phyloP scores from a whole-genome alignment of 2,888 invertebrate species.

The Eristalis arbustorum region DNA sequence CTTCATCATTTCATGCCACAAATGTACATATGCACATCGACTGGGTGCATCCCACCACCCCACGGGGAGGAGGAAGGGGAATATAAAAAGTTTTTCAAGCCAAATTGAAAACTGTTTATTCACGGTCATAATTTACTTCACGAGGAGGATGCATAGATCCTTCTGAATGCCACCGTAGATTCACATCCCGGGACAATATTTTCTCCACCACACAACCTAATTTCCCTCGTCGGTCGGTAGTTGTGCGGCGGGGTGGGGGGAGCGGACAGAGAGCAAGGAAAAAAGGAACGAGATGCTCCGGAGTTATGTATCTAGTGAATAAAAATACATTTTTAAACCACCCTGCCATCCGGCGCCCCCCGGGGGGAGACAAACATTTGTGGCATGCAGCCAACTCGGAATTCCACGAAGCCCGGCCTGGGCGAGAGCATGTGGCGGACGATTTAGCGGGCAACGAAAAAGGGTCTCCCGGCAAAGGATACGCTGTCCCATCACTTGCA shows the following conservation, averaged over 20 bases:
- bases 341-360: conserved; percentile 10
- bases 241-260: background rate
- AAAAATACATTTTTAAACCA: conserved; percentile 58
- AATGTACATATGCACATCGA: background rate
- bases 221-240: too few species aligned
- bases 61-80: background rate
- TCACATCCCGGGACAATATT: conserved; percentile 56
- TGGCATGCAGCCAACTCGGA: conserved; percentile 67
- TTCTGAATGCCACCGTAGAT: conserved; percentile 47
- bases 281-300: conserved; percentile 27
- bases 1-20: too few species aligned
- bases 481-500: conserved; percentile 49
- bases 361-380: conserved; percentile 51
- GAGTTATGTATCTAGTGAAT: conserved; percentile 57
- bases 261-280: background rate
- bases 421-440: background rate
- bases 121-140: conserved; percentile 64
- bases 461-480: conserved; percentile 1
- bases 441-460: background rate
- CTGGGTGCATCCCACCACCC: background rate
- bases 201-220: conserved; percentile 56
- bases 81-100: conserved; percentile 25
- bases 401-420: conserved; percentile 3
- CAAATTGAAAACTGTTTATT: conserved; percentile 63
- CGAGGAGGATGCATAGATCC: conserved; percentile 24